Base-by-base conservation (phyloP, 2,888 invertebrate species). In the Camponotus fellah region DNA sequence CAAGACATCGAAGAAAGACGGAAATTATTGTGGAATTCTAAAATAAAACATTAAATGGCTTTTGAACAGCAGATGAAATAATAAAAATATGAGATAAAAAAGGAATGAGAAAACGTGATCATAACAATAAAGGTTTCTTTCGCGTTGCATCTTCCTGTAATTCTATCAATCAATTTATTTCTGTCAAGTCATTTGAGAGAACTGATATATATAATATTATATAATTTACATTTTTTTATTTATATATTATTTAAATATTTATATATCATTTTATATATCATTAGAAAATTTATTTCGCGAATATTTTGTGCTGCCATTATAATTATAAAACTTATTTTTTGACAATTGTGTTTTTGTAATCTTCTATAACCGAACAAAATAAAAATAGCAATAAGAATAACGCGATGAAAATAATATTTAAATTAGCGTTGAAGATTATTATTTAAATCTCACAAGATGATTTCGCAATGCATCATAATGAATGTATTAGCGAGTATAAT, bases 21-120 rank as follows among this genome's bases (percentile, higher is more conserved):
- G 4, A 72, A 34, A 72, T 60, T 60, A 8, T 32, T 21, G 2
- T n/a, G 6, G n/a, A 21, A 69, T 17, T 79, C 40, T 60, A 43
- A 72, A 72, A 71, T 71, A 3, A 17, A 56, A n/a, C 26, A 53
- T 75, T 43, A 56, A 68, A 46, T 10, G 40, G 3, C 43, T 58
- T 32, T 77, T 62, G 56, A 77, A 68, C 56, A 2, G 8, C 4
- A 32, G 14, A 77, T 40, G 40, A n/a, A 68, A 66, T 1, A n/a
- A 77, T 56, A 56, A 56, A 43, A 40, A 3, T 4, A 37, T 6
- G 37, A 37, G 6, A 37, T 6, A 37, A 37, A 37, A 37, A 37
- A 37, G 4, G 6, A 37, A 26, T 26, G 14, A 62, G n/a, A 74
- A 43, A 46, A 12, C 26, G 26, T 17, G 4, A 64, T 37, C 6